Conservation (phyloP, 2,113 vertebrate species). For the Perca schrenkii region DNA sequence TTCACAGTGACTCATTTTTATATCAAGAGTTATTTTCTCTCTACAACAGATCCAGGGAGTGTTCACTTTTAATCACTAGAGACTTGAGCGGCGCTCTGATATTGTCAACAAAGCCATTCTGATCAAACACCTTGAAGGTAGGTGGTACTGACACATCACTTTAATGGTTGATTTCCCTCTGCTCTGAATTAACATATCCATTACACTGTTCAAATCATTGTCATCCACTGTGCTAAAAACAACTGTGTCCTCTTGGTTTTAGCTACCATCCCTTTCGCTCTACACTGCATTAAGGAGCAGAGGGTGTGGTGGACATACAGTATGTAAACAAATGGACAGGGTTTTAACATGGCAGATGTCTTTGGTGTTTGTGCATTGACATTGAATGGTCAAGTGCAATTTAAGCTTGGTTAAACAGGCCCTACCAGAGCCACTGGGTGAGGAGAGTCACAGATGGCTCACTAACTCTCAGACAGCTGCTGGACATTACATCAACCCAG, state of each 20-base stretch:
- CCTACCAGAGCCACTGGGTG: conserved; percentile 12
- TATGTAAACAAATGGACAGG: not conserved
- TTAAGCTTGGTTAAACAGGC: conserved; percentile 43
- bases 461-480: conserved; percentile 42
- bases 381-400: conserved; percentile 57
- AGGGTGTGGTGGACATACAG: not conserved
- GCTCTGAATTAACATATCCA: conserved; percentile 28
- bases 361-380: conserved; percentile 42
- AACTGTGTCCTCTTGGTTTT: conserved; percentile 1
- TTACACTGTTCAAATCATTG: conserved; percentile 33
- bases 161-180: conserved; percentile 43
- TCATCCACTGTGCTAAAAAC: conserved; percentile 27
- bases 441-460: conserved; percentile 59
- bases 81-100: conserved; percentile 21
- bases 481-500: conserved; percentile 37
- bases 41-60: conserved; percentile 20
- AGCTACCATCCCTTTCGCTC: not conserved
- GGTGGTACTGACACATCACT: conserved; percentile 40
- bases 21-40: conserved; percentile 49
- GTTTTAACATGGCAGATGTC: conserved; percentile 22
- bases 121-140: conserved; percentile 46
- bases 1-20: conserved; percentile 47
- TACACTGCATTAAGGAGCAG: not conserved
- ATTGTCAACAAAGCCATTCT: conserved; percentile 34
- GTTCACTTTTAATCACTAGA: conserved; percentile 45